Evolutionary conservation across 2,797 vertebrate genomes (phyloP).

Genomic region (Buceros bicornis): DNA sequence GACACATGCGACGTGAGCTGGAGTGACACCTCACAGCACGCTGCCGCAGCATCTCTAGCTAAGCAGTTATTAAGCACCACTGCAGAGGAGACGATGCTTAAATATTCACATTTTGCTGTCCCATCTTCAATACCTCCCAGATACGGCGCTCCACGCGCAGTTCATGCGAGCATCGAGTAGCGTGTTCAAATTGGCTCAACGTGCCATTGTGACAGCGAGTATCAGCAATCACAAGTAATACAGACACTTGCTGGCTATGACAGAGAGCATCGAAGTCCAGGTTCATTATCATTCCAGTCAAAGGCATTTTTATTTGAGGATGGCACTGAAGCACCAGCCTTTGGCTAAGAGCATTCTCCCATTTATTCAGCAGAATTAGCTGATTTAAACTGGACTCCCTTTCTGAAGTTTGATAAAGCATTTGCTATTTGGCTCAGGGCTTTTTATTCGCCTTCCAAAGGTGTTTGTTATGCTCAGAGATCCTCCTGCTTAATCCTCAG

Average conservation of each 20-base stretch:
- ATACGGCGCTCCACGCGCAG: background rate
- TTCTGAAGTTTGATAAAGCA: constrained; percentile 29
- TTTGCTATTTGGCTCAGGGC: constrained; percentile 35
- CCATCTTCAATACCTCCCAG: background rate
- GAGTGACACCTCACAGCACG: accelerated
- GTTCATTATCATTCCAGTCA: constrained; percentile 38
- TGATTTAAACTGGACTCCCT: constrained; percentile 41
- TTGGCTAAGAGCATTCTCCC: constrained; percentile 57
- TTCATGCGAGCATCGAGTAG: accelerated
- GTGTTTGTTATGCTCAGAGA: constrained; percentile 62
- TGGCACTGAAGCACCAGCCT: constrained; percentile 72
- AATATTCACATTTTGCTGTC: background rate
- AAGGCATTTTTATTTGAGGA: constrained; percentile 55
- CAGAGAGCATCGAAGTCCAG: background rate
- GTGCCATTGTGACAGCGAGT: background rate
- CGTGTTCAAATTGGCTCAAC: background rate
- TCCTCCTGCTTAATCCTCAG: constrained; percentile 56
- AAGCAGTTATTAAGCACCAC: background rate
- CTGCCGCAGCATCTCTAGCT: background rate
- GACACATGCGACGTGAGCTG: background rate
- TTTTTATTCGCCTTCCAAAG: constrained; percentile 66
- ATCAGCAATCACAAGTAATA: background rate
- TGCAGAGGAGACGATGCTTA: background rate
- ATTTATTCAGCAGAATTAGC: constrained; percentile 70
- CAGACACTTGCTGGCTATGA: background rate